A percentile compares a stretch with the other conserved stretches of the same genome.
phyloP scores from a whole-genome alignment of 2,113 vertebrate species.

The Pollachius pollachius region DNA sequence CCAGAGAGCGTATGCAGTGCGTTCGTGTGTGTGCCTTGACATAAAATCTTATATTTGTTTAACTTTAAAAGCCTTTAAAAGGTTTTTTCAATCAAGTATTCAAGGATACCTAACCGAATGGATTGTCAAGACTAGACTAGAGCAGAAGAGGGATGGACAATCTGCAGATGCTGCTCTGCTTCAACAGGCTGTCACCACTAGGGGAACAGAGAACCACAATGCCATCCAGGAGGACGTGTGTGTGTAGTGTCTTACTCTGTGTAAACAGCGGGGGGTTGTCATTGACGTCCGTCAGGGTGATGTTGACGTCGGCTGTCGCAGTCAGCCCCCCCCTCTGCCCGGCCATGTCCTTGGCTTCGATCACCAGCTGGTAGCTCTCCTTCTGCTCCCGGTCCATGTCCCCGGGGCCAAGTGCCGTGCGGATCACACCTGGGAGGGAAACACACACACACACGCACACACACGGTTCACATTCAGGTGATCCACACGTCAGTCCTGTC shows the following conservation, averaged over 20 bases:
- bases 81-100: no score
- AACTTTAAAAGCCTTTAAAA: no score
- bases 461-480: not conserved
- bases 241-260: conserved; percentile 77
- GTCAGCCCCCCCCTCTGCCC: conserved; percentile 91
- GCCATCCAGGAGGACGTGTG: not conserved
- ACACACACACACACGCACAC: not conserved
- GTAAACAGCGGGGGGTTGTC: conserved; percentile 91
- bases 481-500: no score
- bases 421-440: conserved; percentile 84
- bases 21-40: not conserved
- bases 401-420: conserved; percentile 82
- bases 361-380: conserved; percentile 93
- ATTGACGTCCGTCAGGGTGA: conserved; percentile 88
- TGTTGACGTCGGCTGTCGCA: conserved; percentile 87
- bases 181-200: no score
- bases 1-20: not conserved
- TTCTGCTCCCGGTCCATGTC: conserved; percentile 94
- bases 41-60: no score
- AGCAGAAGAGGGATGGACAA: no score
- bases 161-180: no score
- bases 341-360: conserved; percentile 96
- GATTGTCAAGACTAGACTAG: no score
- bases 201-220: no score
- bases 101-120: no score